Conservation (phyloP, 1,140 invertebrate species). For the Megalonaias nervosa region DNA sequence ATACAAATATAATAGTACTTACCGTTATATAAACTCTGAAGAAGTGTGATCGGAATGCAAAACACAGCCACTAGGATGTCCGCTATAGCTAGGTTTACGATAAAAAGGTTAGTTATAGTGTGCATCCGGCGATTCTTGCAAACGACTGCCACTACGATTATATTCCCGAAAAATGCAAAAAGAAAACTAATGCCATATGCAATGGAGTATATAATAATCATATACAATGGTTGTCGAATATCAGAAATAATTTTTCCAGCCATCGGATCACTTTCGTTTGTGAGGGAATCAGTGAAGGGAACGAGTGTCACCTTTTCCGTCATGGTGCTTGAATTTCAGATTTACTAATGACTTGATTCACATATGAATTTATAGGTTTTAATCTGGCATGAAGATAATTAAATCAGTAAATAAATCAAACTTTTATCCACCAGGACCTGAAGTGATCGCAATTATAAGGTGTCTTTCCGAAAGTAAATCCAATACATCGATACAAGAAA, state of each 20-base stretch:
- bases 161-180: constrained; percentile 86
- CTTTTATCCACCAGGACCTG: too few species aligned
- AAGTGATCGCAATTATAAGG: too few species aligned
- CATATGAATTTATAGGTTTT: too few species aligned
- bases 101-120: constrained; percentile 93
- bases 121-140: constrained; percentile 87
- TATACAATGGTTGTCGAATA: constrained; percentile 37
- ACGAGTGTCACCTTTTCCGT: too few species aligned
- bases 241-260: background rate
- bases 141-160: constrained; percentile 88
- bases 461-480: too few species aligned
- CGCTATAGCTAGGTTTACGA: constrained; percentile 90
- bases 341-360: too few species aligned
- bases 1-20: constrained; percentile 9
- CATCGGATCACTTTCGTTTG: background rate
- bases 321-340: too few species aligned
- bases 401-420: too few species aligned
- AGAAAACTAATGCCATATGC: constrained; percentile 78
- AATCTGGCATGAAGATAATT: too few species aligned
- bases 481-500: too few species aligned
- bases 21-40: constrained; percentile 66
- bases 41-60: constrained; percentile 86
- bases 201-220: constrained; percentile 40
- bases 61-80: constrained; percentile 91
- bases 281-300: too few species aligned